phyloP scores from a whole-genome alignment of 2,888 invertebrate species.

The Scaptodrosophila latifasciaeformis region DNA sequence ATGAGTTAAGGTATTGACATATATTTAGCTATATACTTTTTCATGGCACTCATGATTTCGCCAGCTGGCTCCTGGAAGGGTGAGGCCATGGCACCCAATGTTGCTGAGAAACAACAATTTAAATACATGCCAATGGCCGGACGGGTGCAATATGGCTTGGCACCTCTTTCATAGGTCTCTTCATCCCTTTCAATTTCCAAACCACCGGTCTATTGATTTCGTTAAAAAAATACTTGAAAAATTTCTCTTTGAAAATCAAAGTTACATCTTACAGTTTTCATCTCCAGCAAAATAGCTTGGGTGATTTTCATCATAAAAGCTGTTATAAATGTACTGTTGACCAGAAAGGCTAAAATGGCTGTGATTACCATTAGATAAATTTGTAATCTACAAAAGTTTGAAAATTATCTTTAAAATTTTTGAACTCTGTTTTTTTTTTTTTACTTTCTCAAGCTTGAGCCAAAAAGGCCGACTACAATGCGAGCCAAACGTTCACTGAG shows the following conservation, averaged over 20 bases:
- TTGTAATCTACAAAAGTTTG: conserved; percentile 17
- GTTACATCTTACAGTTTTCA: conserved; percentile 21
- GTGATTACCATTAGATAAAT: neutral
- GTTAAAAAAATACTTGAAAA: conserved; percentile 2
- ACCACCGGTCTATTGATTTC: conserved; percentile 23
- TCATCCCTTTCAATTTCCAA: conserved; percentile 22
- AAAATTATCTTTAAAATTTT: neutral
- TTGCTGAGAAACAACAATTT: conserved; percentile 30
- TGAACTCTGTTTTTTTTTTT: neutral
- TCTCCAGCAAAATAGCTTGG: conserved; percentile 29
- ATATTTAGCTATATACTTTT: conserved; percentile 20
- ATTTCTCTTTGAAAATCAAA: neutral
- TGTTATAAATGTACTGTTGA: conserved; percentile 15
- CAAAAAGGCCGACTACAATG: conserved; percentile 7
- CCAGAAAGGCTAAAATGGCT: conserved; percentile 3
- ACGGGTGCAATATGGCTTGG: conserved; percentile 36
- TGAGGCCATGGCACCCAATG: conserved; percentile 36
- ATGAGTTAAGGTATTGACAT: neutral
- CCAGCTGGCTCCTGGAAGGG: conserved; percentile 43
- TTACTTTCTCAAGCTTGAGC: conserved; percentile 32
- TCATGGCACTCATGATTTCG: neutral
- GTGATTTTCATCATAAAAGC: conserved; percentile 50
- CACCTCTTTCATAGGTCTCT: conserved; percentile 35
- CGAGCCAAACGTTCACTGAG: conserved; percentile 33
- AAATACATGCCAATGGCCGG: conserved; percentile 45